Evolutionary conservation across 2,888 invertebrate genomes (phyloP), one percentile per base, ranked within the genome.

Genomic region (Alentia gelatinosa): DNA sequence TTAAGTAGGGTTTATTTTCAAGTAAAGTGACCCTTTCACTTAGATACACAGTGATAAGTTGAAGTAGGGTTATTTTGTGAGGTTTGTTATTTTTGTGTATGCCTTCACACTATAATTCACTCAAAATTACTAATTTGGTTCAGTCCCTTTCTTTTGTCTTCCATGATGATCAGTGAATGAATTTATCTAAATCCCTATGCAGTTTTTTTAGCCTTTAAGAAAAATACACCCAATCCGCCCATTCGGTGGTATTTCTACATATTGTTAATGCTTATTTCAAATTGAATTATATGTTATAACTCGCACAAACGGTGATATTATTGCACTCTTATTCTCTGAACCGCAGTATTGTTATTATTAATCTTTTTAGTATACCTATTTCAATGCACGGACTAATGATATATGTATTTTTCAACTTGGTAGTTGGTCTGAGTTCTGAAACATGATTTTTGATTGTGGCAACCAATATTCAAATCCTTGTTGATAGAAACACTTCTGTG

Each of bases 251-350:
- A 79, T 35, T 35, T 79, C 15, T 35, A 12, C 33, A 23, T 79
- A 26, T 79, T 79, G 79, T 79, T 37, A 35, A 79, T 39, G 12
- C 79, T 79, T 35, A 79, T 9, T 79, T 79, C 23, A 39, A 39
- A 37, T 79, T 37, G 23, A 79, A 15, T 79, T 12, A n/a, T 79
- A 79, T 79, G 79, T 79, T 79, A 35, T 39, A 35, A 79, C n/a
- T 79, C 79, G 79, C 79, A 79, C 79, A 79, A 79, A 79, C 79
- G 37, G 79, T 79, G 79, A 79, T 79, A 79, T 79, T 79, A 39
- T 39, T 79, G 68, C 79, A 39, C 79, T 39, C 79, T 79, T 19
- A 39, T 79, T 79, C 79, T 79, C 68, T 68, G 68, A 68, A 68
- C 68, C 68, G 68, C 68, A 68, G 68, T 68, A 68, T 30, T 30